Base-by-base conservation (phyloP, 1,140 invertebrate genomes). In the Rhizoglyphus robini region DNA sequence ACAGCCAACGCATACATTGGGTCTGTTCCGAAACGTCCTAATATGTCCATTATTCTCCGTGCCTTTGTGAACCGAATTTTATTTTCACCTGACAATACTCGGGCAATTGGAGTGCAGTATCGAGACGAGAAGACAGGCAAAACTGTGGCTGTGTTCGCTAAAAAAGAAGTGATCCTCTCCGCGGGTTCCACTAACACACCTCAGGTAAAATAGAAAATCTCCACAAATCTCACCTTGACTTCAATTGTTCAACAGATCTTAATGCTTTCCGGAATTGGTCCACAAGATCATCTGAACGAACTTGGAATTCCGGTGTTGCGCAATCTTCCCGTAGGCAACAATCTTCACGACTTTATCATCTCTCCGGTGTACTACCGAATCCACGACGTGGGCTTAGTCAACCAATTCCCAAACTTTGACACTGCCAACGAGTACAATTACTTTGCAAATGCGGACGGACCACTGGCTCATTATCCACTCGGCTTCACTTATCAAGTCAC, bases 181-280 rank as follows among this genome's bases (percentile, higher is more conserved):
- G 61, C 61, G n/a, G 61, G 94, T 0, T 80, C 90, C 0, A 81
- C 96, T 0, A 91, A 92, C 72, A 88, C 90, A 0, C 88, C 92
- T 0, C 91, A 96, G 70, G 70, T n/a, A n/a, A n/a, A n/a, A n/a
- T n/a, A n/a, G n/a, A n/a, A n/a, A n/a, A n/a, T n/a, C n/a, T n/a
- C n/a, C n/a, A n/a, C n/a, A n/a, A n/a, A n/a, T n/a, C n/a, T n/a
- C n/a, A n/a, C n/a, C n/a, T n/a, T n/a, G n/a, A n/a, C n/a, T n/a
- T n/a, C n/a, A n/a, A n/a, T n/a, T n/a, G n/a, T n/a, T n/a, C n/a
- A n/a, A n/a, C n/a, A n/a, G n/a, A n/a, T 96, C 0, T 74, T 96
- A 4, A 91, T 95, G 88, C 75, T 95, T 0, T 92, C 88, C 3
- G 94, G 92, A 0, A 81, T 95, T 1, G 91, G 90, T 0, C 88